Evolutionary conservation across 2,888 invertebrate genomes (phyloP).

Genomic region (Parnassius mnemosyne): DNA sequence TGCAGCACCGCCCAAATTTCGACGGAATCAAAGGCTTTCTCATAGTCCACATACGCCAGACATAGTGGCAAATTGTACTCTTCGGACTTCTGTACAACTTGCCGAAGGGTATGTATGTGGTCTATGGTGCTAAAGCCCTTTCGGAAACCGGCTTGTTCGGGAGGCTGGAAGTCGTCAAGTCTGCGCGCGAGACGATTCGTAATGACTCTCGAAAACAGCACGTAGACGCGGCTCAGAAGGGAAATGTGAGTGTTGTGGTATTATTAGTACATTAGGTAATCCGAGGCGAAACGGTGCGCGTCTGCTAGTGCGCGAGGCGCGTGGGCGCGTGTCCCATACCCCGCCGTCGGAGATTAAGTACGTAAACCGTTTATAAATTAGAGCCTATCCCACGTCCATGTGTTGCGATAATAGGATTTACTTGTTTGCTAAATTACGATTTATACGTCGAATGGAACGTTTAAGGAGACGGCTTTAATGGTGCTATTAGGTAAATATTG

Average conservation of each 20-base stretch:
- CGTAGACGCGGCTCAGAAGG: too few species aligned
- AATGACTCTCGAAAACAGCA: too few species aligned
- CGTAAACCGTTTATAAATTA: constrained; percentile 52
- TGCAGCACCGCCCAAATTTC: too few species aligned
- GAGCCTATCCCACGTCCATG: constrained; percentile 42
- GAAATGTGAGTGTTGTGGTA: background rate
- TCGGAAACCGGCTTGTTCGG: too few species aligned
- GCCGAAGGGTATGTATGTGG: too few species aligned
- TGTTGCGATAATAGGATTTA: constrained; percentile 42
- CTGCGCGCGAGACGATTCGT: too few species aligned
- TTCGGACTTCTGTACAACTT: too few species aligned
- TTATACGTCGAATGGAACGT: constrained; percentile 30
- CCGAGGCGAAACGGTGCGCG: constrained; percentile 15
- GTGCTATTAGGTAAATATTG: constrained; percentile 13
- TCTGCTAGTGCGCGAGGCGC: constrained; percentile 19
- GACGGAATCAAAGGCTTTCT: too few species aligned
- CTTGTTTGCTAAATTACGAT: constrained; percentile 40
- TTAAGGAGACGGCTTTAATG: constrained; percentile 26
- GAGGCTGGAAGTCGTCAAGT: too few species aligned
- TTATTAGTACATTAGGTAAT: constrained; percentile 16
- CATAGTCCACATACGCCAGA: too few species aligned
- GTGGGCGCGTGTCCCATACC: constrained; percentile 47
- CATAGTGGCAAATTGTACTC: too few species aligned
- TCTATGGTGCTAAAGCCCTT: too few species aligned
- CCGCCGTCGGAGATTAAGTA: constrained; percentile 48